phyloP scores from a whole-genome alignment of 2,888 invertebrate genomes.

The Tenodera sinensis region DNA sequence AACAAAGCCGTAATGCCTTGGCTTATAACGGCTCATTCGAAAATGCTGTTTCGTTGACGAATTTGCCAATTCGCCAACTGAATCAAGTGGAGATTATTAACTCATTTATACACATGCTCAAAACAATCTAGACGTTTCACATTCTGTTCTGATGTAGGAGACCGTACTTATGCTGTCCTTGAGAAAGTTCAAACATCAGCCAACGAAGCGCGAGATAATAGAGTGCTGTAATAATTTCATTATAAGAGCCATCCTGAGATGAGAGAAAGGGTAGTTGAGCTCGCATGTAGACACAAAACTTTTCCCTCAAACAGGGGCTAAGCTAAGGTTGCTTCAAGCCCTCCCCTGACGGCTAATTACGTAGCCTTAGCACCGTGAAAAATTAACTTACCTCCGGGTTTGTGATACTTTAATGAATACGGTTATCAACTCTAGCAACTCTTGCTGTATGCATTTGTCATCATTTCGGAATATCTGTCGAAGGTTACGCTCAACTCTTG shows the following conservation, averaged over 20 bases:
- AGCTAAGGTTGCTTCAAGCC: neutral
- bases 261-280: neutral
- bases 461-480: neutral
- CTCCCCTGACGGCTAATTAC: neutral
- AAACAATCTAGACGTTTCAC: neutral
- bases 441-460: neutral
- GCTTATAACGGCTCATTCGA: accelerated
- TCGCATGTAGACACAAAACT: neutral
- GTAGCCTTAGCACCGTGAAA: neutral
- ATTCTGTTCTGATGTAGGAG: neutral
- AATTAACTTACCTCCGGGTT: neutral
- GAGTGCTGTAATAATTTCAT: neutral
- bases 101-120: neutral
- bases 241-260: neutral
- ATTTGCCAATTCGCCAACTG: too few relatives aligned
- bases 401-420: neutral
- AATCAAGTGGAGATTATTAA: too few relatives aligned
- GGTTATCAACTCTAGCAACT: neutral
- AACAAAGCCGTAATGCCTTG: too few relatives aligned
- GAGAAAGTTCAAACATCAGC: neutral
- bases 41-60: too few relatives aligned
- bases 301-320: neutral
- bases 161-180: neutral
- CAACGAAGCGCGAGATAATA: neutral
- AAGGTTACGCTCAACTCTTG: neutral